Evolutionary conservation across 2,888 invertebrate species (phyloP), one percentile per base, ranked within the genome.

Genomic region (Andrena dorsata): DNA sequence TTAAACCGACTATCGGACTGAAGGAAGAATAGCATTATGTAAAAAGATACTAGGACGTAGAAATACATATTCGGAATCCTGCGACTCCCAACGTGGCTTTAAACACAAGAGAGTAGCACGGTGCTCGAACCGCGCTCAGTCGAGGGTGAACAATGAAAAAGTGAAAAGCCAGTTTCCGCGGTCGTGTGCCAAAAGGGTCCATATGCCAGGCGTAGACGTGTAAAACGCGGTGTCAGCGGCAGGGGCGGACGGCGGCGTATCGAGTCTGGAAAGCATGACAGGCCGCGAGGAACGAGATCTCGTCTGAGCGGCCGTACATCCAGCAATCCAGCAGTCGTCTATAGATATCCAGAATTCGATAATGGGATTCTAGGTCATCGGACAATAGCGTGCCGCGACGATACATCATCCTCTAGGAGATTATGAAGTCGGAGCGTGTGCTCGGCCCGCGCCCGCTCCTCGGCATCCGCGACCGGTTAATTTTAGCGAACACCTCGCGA

Each of bases 321-420:
- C 72, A 41, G 30, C 58, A 30, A 53, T 56, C 20, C 16, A 20
- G 60, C 35, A 66, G 23, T 32, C 56, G 28, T 32, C 74, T 73
- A 71, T 73, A 76, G 66, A 73, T 74, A 80, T 77, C 51, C 76
- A 82, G 87, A 85, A 86, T 87, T 88, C 87, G 86, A 87, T 88
- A 88, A 86, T 85, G 82, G 83, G 82, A 88, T 88, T 88, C 87
- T 83, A 80, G 86, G 87, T 86, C 88, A 86, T 86, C 79, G 85
- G 70, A 86, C 77, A 80, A 83, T 80, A 76, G 72, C 76, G 74
- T 64, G 63, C 66, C 69, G 79, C 73, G 65, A 68, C 72, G 79
- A 66, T 72, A 73, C 71, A 79, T 82, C 83, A 60, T 82, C 61
- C 65, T 68, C 7, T 32, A 1, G 13, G 28, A 23, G 73, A 77